Conservation (phyloP, 2,888 invertebrate species). For the Invenusta paracnida region DNA sequence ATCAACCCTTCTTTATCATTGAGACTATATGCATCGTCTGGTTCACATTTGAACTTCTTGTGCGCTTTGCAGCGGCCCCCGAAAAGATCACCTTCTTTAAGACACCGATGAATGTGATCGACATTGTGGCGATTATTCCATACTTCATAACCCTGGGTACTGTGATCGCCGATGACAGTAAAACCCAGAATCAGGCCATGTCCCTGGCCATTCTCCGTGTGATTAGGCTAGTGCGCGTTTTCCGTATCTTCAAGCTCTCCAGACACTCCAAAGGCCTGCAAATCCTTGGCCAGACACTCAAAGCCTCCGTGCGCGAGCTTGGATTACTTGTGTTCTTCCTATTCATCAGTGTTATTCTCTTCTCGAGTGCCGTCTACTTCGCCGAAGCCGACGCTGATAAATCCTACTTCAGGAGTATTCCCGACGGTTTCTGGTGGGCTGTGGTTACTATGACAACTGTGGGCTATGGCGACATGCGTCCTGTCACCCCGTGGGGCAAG, state of each 20-base stretch:
- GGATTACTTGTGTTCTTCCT: conserved; percentile 99
- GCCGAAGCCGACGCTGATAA: conserved; percentile 84
- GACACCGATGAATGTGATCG: conserved; percentile 98
- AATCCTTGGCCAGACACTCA: conserved; percentile 93
- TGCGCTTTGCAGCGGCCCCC: conserved; percentile 96
- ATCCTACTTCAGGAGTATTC: conserved; percentile 89
- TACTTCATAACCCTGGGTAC: conserved; percentile 98
- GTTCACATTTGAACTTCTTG: conserved; percentile 67
- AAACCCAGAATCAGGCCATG: conserved; percentile 55
- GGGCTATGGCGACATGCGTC: conserved; percentile 99
- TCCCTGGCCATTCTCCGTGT: conserved; percentile 87
- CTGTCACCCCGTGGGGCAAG: conserved; percentile 98
- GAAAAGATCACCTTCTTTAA: conserved; percentile 97
- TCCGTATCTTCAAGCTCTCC: conserved; percentile 98
- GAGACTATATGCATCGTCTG: not conserved
- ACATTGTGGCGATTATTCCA: conserved; percentile 97
- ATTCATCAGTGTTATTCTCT: conserved; percentile 92
- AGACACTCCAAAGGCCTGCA: conserved; percentile 98
- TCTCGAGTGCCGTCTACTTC: conserved; percentile 90
- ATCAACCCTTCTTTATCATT: conserved; percentile 96
- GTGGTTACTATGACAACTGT: conserved; percentile 94
- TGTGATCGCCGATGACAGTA: conserved; percentile 70
- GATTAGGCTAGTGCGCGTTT: conserved; percentile 95
- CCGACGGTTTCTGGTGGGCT: conserved; percentile 88
- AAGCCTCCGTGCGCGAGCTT: conserved; percentile 97